Percentiles rank a stretch among this genome's conserved stretches.
These are phyloP conservation scores for Pantala flavescens DNA, from an alignment of 1,140 invertebrate species.

Conservation along the genomic window DNA sequence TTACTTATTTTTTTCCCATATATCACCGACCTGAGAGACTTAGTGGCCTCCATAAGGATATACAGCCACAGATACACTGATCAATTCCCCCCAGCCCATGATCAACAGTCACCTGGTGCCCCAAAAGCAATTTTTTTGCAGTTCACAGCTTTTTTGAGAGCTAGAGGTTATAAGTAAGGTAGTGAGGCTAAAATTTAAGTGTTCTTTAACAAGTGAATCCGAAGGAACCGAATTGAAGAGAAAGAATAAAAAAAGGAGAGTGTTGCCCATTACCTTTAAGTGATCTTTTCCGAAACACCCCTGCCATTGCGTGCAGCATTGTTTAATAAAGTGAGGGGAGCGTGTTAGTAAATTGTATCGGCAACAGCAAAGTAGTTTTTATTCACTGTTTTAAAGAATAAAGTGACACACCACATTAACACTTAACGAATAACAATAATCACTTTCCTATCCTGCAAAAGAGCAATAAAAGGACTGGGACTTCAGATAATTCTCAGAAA, in stretches of 20 bases:
- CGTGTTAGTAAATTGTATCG: conserved; percentile 17
- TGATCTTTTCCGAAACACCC: conserved; percentile 87
- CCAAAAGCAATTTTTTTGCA: conserved; percentile 9
- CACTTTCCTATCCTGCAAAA: conserved; percentile 14
- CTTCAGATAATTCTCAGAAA: background rate
- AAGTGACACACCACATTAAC: conserved; percentile 12
- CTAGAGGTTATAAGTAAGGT: conserved; percentile 18
- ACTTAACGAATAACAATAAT: conserved; percentile 15
- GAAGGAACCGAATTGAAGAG: conserved; percentile 24
- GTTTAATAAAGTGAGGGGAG: conserved; percentile 18
- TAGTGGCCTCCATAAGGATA: background rate
- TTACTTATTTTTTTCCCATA: background rate
- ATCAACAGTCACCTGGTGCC: background rate
- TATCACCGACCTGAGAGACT: background rate
- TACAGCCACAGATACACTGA: conserved; percentile 1
- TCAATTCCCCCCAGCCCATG: background rate
- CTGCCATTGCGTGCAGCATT: conserved; percentile 38
- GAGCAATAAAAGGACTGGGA: conserved; percentile 11
- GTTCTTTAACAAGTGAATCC: conserved; percentile 18
- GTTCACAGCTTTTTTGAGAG: conserved; percentile 23
- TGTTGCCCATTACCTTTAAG: conserved; percentile 60
- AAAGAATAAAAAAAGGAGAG: conserved; percentile 27
- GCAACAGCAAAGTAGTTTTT: conserved; percentile 16
- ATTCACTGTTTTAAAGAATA: conserved; percentile 15
- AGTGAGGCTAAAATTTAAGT: conserved; percentile 30